Evolutionary conservation across 1,140 invertebrate genomes (phyloP).

Genomic region (Macrobrachium nipponense): DNA sequence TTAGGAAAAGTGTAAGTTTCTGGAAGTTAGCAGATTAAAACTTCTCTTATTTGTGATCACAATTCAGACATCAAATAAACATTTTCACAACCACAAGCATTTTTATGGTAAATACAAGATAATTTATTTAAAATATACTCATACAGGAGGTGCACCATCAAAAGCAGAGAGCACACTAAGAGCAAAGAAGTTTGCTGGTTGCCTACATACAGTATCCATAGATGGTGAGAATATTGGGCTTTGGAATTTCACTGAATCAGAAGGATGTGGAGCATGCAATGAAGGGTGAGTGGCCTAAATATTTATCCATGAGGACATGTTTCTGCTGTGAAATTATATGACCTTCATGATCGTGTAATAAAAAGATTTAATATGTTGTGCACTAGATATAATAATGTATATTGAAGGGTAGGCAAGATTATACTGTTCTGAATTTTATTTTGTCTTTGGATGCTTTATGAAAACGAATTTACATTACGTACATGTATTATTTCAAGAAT

Average conservation of each 20-base stretch:
- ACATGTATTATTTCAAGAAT: too few species aligned
- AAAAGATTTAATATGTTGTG: too few species aligned
- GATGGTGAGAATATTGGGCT: conserved; percentile 85
- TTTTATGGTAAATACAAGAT: neutral
- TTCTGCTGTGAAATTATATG: neutral
- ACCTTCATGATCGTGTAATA: neutral
- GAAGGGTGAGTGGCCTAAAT: conserved; percentile 74
- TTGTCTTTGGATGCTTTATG: too few species aligned
- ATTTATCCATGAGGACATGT: neutral
- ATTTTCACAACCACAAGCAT: neutral
- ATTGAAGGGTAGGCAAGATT: too few species aligned
- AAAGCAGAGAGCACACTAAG: conserved; percentile 31
- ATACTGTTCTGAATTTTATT: too few species aligned
- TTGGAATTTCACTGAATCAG: conserved; percentile 84
- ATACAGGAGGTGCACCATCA: conserved; percentile 51
- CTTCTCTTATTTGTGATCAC: too few species aligned
- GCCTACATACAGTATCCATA: conserved; percentile 81
- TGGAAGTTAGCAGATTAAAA: too few species aligned
- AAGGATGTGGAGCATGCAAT: conserved; percentile 78
- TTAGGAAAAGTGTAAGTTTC: too few species aligned
- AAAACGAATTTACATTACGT: too few species aligned
- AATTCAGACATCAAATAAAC: neutral
- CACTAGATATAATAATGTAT: too few species aligned
- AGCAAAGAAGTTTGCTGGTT: conserved; percentile 72
- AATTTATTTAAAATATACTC: neutral